Conservation (phyloP, 2,797 vertebrate species). For the Eulemur coronatus region DNA sequence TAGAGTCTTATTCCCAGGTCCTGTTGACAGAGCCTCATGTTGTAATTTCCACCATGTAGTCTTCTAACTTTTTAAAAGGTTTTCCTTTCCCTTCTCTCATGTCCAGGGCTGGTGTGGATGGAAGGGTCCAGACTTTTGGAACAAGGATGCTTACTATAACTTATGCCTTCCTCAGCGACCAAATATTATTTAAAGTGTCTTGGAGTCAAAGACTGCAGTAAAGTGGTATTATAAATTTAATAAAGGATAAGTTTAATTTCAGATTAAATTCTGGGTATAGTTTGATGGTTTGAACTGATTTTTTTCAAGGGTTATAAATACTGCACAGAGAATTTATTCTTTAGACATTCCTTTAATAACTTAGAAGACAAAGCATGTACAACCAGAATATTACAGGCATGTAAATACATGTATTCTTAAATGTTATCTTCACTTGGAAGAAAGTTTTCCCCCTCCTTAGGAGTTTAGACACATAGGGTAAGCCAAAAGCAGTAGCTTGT, state of each 20-base stretch:
- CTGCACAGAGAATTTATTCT: background rate
- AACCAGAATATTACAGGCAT: slow-evolving; percentile 58
- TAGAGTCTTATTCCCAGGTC: background rate
- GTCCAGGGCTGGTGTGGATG: slow-evolving; percentile 97
- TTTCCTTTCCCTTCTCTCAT: slow-evolving; percentile 58
- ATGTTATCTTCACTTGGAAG: slow-evolving; percentile 82
- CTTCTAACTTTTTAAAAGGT: slow-evolving; percentile 1
- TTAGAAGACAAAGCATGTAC: slow-evolving; percentile 35
- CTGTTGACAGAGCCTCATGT: background rate
- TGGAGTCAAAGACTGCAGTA: slow-evolving; percentile 8
- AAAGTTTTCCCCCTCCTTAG: slow-evolving; percentile 79
- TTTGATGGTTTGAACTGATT: slow-evolving; percentile 31
- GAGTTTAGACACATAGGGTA: background rate
- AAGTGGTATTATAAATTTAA: slow-evolving; percentile 40
- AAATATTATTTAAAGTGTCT: slow-evolving; percentile 86
- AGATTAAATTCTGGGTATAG: slow-evolving; percentile 5
- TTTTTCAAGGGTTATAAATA: slow-evolving; percentile 3
- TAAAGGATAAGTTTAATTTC: slow-evolving; percentile 58
- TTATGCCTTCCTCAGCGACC: slow-evolving; percentile 96
- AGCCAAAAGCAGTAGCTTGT: background rate
- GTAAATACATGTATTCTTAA: slow-evolving; percentile 66
- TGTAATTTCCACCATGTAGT: background rate
- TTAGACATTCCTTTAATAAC: slow-evolving; percentile 59
- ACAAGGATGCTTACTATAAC: slow-evolving; percentile 95
- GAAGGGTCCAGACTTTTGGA: slow-evolving; percentile 97